Evolutionary conservation across 2,888 invertebrate species (phyloP).

Genomic region (Hypena proboscidalis): DNA sequence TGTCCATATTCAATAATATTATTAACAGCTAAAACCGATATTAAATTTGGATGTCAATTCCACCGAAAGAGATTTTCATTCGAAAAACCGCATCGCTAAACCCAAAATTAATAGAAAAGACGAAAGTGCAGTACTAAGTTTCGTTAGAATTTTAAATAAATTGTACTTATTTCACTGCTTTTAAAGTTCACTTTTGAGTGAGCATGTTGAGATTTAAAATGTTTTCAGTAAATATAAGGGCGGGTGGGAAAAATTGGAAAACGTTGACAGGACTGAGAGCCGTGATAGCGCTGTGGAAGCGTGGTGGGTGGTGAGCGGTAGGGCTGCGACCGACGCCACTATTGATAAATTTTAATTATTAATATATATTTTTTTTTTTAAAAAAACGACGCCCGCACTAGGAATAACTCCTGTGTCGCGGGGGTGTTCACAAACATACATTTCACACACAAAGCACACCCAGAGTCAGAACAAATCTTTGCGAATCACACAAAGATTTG

Average conservation of each 20-base stretch:
- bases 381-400: too few relatives aligned
- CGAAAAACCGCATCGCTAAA: conserved; percentile 81
- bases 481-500: too few relatives aligned
- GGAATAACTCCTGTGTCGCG: too few relatives aligned
- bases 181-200: conserved; percentile 23
- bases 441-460: too few relatives aligned
- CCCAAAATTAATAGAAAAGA: conserved; percentile 40
- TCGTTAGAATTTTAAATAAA: conserved; percentile 11
- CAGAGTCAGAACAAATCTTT: too few relatives aligned
- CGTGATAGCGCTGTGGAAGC: conserved; percentile 81
- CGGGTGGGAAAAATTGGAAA: conserved; percentile 79
- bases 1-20: conserved; percentile 54
- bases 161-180: conserved; percentile 7
- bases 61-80: conserved; percentile 73
- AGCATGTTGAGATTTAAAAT: conserved; percentile 10
- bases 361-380: too few relatives aligned
- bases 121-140: conserved; percentile 29
- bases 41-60: conserved; percentile 75
- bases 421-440: too few relatives aligned
- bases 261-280: conserved; percentile 81
- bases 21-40: conserved; percentile 63
- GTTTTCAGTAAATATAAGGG: conserved; percentile 38
- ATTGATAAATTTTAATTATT: too few relatives aligned
- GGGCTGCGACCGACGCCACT: too few relatives aligned
- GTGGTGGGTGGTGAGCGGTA: conserved; percentile 62